Percentiles rank a stretch among this genome's conserved stretches.
Evolutionary conservation across 2,113 vertebrate species (phyloP).

Genomic region (Ceyx cyanopectus): DNA sequence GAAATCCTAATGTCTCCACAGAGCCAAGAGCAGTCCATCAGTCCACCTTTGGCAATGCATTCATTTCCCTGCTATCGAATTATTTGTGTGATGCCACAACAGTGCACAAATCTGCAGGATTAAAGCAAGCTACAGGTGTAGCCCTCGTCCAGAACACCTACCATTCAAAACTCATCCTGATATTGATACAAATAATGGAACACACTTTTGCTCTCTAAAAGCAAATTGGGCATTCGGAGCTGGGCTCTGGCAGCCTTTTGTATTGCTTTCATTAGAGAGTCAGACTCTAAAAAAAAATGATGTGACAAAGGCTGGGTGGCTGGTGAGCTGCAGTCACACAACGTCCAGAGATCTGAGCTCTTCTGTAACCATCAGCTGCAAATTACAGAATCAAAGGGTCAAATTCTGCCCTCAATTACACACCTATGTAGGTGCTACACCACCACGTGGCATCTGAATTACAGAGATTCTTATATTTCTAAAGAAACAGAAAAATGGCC

Average conservation of each 20-base stretch:
- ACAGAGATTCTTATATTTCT: conserved; percentile 56
- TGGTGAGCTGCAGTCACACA: conserved; percentile 65
- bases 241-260: conserved; percentile 69
- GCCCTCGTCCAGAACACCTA: conserved; percentile 12
- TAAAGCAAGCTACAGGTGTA: neutral
- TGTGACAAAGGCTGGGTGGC: conserved; percentile 66
- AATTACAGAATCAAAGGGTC: conserved; percentile 72
- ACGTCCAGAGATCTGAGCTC: conserved; percentile 59
- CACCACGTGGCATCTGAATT: conserved; percentile 47
- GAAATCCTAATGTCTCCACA: neutral
- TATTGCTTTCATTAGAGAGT: conserved; percentile 72
- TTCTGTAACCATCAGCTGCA: conserved; percentile 56
- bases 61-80: neutral
- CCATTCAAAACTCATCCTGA: neutral
- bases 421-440: conserved; percentile 50
- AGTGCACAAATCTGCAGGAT: neutral
- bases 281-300: conserved; percentile 64
- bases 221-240: conserved; percentile 72
- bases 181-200: conserved; percentile 44
- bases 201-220: conserved; percentile 58
- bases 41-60: neutral
- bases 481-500: conserved; percentile 33
- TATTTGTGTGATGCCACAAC: neutral
- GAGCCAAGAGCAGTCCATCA: neutral
- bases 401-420: conserved; percentile 64